A percentile compares a stretch with the other conserved stretches of the same genome.
Evolutionary conservation across 2,797 vertebrate species (phyloP).

Genomic region (Bovichtus diacanthus): DNA sequence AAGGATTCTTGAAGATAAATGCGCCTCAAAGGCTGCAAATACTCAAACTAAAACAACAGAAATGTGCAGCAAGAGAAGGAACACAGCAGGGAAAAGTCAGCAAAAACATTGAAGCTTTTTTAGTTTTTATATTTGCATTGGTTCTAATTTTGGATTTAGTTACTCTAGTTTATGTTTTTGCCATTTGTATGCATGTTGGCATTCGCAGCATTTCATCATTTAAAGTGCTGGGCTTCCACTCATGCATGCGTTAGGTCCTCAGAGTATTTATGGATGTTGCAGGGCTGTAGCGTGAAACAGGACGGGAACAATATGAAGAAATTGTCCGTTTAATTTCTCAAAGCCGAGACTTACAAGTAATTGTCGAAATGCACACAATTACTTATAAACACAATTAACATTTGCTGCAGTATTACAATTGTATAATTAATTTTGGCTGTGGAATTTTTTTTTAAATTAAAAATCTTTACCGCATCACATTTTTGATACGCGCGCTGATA

Average conservation of each 20-base stretch:
- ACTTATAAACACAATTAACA: neutral
- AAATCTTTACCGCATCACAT: neutral
- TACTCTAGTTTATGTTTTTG: neutral
- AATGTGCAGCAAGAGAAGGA: neutral
- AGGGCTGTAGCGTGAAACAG: neutral
- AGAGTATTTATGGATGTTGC: neutral
- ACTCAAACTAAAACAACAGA: neutral
- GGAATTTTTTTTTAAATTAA: neutral
- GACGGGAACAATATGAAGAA: neutral
- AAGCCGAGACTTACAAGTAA: neutral
- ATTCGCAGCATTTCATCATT: neutral
- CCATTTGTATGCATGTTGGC: neutral
- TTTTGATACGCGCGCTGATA: neutral
- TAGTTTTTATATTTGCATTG: neutral
- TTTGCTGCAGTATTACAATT: neutral
- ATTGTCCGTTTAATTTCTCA: neutral
- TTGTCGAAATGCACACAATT: neutral
- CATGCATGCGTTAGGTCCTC: conserved; percentile 13
- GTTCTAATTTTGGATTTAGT: neutral
- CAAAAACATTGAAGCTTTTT: neutral
- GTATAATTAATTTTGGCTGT: neutral
- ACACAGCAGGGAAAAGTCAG: neutral
- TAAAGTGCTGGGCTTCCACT: neutral
- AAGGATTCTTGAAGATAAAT: neutral
- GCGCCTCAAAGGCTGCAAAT: neutral